Evolutionary conservation across 2,113 vertebrate genomes (phyloP).

Genomic region (Solea solea): DNA sequence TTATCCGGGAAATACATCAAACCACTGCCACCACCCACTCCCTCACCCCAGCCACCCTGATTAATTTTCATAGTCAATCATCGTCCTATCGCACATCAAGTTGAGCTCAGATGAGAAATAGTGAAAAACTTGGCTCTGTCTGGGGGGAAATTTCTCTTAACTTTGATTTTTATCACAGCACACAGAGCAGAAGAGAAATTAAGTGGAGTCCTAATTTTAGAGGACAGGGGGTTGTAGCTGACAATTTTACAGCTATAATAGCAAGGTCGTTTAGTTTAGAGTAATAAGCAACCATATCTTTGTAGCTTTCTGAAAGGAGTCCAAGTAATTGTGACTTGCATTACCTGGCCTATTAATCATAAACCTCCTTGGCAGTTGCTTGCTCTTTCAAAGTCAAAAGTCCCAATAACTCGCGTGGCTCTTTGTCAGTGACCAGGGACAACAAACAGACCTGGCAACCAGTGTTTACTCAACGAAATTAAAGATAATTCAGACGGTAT

Average conservation of each 20-base stretch:
- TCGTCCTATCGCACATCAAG: slow-evolving; percentile 33
- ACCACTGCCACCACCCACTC: neutral
- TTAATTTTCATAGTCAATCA: slow-evolving; percentile 72
- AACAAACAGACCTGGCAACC: slow-evolving; percentile 24
- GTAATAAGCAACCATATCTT: slow-evolving; percentile 39
- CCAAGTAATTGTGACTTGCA: slow-evolving; percentile 42
- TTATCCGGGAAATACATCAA: slow-evolving; percentile 51
- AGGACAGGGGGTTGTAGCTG: slow-evolving; percentile 48
- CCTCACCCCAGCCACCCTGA: slow-evolving; percentile 26
- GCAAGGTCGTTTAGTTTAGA: slow-evolving; percentile 33
- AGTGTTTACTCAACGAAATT: slow-evolving; percentile 30
- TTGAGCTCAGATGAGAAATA: slow-evolving; percentile 48
- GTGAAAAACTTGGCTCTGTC: slow-evolving; percentile 55
- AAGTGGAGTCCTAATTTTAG: slow-evolving; percentile 51
- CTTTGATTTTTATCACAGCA: slow-evolving; percentile 63
- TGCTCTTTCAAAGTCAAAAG: slow-evolving; percentile 7
- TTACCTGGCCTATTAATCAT: slow-evolving; percentile 31
- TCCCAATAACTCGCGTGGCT: slow-evolving; percentile 21
- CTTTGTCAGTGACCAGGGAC: slow-evolving; percentile 8
- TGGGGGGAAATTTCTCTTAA: slow-evolving; percentile 54
- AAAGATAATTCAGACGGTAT: slow-evolving; percentile 5
- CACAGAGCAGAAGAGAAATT: slow-evolving; percentile 43
- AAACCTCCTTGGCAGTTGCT: slow-evolving; percentile 20
- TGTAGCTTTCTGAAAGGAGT: slow-evolving; percentile 27
- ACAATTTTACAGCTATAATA: slow-evolving; percentile 40